phyloP scores from a whole-genome alignment of 2,888 invertebrate genomes.

The Leucophenga montana region DNA sequence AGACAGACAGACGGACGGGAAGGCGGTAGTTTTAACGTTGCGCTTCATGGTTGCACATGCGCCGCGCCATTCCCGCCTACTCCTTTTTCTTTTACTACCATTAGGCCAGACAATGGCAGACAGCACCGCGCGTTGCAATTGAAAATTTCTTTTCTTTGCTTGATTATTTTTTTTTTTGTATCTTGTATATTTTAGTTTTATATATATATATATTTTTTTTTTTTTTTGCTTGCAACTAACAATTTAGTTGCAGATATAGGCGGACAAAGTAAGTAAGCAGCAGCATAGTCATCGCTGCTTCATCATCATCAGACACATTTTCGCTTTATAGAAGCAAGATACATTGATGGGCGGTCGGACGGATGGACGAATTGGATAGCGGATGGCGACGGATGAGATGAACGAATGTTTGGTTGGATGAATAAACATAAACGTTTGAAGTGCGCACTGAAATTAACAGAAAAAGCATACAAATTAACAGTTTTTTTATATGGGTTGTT shows the following conservation, averaged over 20 bases:
- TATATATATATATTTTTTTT: not conserved
- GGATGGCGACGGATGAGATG: too few relatives aligned
- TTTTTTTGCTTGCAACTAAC: conserved; percentile 15
- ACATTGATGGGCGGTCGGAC: too few relatives aligned
- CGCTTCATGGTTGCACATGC: conserved; percentile 47
- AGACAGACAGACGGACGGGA: conserved; percentile 3
- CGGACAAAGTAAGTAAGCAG: not conserved
- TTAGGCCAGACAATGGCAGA: conserved; percentile 5
- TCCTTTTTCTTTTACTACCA: conserved; percentile 47
- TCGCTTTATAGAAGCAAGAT: not conserved
- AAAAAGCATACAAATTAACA: conserved; percentile 52
- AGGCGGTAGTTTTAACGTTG: conserved; percentile 25
- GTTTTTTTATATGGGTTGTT: too few relatives aligned
- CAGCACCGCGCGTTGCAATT: conserved; percentile 42
- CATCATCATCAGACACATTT: conserved; percentile 8
- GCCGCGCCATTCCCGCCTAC: conserved; percentile 34
- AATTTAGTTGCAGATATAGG: not conserved
- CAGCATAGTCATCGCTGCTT: conserved; percentile 47
- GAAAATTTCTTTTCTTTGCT: conserved; percentile 49
- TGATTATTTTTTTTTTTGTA: conserved; percentile 34
- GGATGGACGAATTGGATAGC: not conserved
- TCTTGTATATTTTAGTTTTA: conserved; percentile 28
- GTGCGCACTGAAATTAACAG: conserved; percentile 51
- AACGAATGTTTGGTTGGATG: too few relatives aligned
- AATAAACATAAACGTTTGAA: conserved; percentile 47